These are phyloP conservation scores for Drosophila sp. DNA, from an alignment of 1,140 invertebrate species.

Conservation along the genomic window DNA sequence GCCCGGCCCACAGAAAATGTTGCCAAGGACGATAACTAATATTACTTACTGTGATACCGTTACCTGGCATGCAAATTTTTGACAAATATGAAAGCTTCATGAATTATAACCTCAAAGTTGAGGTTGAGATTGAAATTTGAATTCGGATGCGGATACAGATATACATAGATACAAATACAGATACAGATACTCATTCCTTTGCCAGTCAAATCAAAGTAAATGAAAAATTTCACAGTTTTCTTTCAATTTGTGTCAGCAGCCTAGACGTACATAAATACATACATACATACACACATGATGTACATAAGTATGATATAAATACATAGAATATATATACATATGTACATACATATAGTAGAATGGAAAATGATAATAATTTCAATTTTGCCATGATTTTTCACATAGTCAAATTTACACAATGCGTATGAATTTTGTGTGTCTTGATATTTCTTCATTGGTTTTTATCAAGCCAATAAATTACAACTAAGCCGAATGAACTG, in stretches of 20 bases:
- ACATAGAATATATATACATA: background rate
- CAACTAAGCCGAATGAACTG: conserved; percentile 31
- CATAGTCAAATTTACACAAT: conserved; percentile 67
- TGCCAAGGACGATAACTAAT: conserved; percentile 63
- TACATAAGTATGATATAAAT: background rate
- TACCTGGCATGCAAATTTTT: conserved; percentile 45
- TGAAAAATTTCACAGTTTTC: conserved; percentile 60
- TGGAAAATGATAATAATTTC: conserved; percentile 40
- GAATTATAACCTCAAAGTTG: conserved; percentile 58
- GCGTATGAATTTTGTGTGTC: conserved; percentile 52
- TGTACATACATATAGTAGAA: conserved; percentile 14
- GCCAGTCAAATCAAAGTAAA: conserved; percentile 60
- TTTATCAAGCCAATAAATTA: conserved; percentile 77
- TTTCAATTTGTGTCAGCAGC: conserved; percentile 40
- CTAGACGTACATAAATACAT: background rate
- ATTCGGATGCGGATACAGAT: background rate
- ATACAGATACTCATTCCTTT: background rate
- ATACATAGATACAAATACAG: background rate
- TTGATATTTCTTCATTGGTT: conserved; percentile 72
- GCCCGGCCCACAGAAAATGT: conserved; percentile 46
- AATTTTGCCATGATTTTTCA: conserved; percentile 2
- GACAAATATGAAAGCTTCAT: conserved; percentile 45
- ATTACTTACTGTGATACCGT: conserved; percentile 17
- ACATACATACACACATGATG: background rate
- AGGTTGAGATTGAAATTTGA: conserved; percentile 30